Evolutionary conservation across 2,797 vertebrate species (phyloP).

Genomic region (Pseudopleuronectes americanus): DNA sequence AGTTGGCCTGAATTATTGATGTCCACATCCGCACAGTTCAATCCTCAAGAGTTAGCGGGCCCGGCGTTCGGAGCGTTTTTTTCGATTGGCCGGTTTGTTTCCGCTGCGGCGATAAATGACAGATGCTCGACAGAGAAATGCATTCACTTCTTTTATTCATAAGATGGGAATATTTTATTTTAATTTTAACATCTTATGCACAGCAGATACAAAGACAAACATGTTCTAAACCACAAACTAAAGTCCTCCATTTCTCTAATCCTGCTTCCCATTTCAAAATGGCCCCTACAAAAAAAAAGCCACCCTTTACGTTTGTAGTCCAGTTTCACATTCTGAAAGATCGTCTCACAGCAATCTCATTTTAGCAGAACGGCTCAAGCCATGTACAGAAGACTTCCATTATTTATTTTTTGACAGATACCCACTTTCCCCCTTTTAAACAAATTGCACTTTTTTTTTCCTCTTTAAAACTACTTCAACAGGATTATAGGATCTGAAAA

Average conservation of each 20-base stretch:
- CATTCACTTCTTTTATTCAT: slow-evolving; percentile 84
- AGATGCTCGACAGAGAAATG: slow-evolving; percentile 56
- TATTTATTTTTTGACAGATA: slow-evolving; percentile 50
- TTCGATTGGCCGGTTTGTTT: neutral
- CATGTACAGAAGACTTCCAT: slow-evolving; percentile 64
- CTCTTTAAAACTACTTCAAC: slow-evolving; percentile 79
- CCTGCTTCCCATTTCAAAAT: slow-evolving; percentile 76
- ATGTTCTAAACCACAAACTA: slow-evolving; percentile 84
- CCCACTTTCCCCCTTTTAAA: slow-evolving; percentile 75
- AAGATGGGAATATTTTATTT: slow-evolving; percentile 78
- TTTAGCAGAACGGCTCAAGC: slow-evolving; percentile 76
- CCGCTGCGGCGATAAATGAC: slow-evolving; percentile 38
- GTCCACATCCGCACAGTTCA: slow-evolving; percentile 42
- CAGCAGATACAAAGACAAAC: slow-evolving; percentile 85
- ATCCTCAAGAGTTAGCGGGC: neutral
- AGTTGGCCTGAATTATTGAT: slow-evolving; percentile 74
- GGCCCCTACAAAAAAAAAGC: slow-evolving; percentile 51
- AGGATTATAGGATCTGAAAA: slow-evolving; percentile 82
- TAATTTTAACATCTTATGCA: slow-evolving; percentile 82
- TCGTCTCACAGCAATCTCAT: slow-evolving; percentile 77
- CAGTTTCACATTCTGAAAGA: slow-evolving; percentile 85
- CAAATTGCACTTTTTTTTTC: slow-evolving; percentile 81
- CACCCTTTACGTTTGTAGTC: slow-evolving; percentile 75
- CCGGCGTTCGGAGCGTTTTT: neutral
- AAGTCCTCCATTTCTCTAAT: slow-evolving; percentile 75